These are phyloP conservation scores for Patella caerulea DNA, from an alignment of 2,888 invertebrate species.

Conservation along the genomic window DNA sequence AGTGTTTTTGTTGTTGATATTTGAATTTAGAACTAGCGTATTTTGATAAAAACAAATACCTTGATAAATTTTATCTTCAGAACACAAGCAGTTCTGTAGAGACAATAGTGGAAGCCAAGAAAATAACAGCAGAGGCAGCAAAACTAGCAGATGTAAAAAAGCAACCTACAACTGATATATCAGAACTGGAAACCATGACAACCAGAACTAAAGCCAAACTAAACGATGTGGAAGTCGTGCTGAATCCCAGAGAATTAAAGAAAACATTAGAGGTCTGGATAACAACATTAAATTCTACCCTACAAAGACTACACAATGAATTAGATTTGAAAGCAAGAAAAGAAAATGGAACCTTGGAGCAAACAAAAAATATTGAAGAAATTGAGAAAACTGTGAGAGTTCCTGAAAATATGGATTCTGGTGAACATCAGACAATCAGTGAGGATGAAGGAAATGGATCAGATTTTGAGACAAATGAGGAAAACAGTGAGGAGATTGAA, in stretches of 20 bases:
- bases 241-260: conserved; percentile 36
- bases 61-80: too few relatives aligned
- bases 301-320: conserved; percentile 39
- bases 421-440: too few relatives aligned
- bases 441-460: too few relatives aligned
- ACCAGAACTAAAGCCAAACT: conserved; percentile 34
- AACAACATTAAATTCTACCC: conserved; percentile 41
- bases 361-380: neutral
- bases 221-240: conserved; percentile 37
- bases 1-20: too few relatives aligned
- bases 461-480: too few relatives aligned
- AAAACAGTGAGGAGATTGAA: too few relatives aligned
- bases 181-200: conserved; percentile 39
- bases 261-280: conserved; percentile 49
- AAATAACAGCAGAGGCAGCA: neutral
- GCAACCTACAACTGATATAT: conserved; percentile 31
- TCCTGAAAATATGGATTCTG: too few relatives aligned
- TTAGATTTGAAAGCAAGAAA: conserved; percentile 18
- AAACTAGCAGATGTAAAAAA: neutral
- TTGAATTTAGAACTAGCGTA: too few relatives aligned
- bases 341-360: conserved; percentile 5
- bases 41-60: too few relatives aligned
- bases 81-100: neutral
- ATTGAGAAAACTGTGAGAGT: neutral
- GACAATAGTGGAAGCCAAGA: neutral